Percentiles rank a stretch among this genome's conserved stretches.
These are phyloP conservation scores for Eremobia ochroleuca DNA, from an alignment of 2,888 invertebrate genomes.

Conservation along the genomic window DNA sequence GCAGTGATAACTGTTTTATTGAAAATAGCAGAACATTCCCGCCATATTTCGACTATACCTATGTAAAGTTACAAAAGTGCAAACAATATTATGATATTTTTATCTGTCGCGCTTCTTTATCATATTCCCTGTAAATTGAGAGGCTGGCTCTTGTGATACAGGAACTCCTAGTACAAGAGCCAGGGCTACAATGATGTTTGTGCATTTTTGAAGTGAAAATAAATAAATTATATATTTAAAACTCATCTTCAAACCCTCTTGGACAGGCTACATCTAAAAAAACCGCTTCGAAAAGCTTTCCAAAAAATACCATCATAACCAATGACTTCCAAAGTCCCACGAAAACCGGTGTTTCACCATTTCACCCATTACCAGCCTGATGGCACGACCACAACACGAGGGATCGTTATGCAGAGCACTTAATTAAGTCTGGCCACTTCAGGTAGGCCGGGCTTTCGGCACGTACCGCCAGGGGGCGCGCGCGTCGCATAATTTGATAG, in stretches of 20 bases:
- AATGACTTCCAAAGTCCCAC: not conserved
- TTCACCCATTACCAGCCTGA: conserved; percentile 23
- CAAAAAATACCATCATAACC: not conserved
- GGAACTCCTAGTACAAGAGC: too few species aligned
- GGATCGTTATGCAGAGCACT: conserved; percentile 59
- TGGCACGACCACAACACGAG: conserved; percentile 48
- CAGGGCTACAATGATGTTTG: too few species aligned
- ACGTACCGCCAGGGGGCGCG: conserved; percentile 55
- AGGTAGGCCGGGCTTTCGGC: conserved; percentile 57
- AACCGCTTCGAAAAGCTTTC: not conserved
- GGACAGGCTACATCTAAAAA: too few species aligned
- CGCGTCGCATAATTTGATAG: conserved; percentile 60
- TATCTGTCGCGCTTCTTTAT: too few species aligned
- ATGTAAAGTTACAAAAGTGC: too few species aligned
- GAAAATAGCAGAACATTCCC: not conserved
- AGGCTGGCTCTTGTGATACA: too few species aligned
- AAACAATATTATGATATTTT: too few species aligned
- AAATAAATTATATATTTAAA: too few species aligned
- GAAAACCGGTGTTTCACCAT: conserved; percentile 1
- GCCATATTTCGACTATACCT: not conserved
- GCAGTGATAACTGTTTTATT: not conserved
- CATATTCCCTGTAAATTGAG: too few species aligned
- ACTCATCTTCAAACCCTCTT: not conserved
- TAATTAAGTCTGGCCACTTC: conserved; percentile 66
- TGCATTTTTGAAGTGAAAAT: not conserved